Base-by-base conservation (phyloP, 2,113 vertebrate genomes). In the Syngnathoides biaculeatus region DNA sequence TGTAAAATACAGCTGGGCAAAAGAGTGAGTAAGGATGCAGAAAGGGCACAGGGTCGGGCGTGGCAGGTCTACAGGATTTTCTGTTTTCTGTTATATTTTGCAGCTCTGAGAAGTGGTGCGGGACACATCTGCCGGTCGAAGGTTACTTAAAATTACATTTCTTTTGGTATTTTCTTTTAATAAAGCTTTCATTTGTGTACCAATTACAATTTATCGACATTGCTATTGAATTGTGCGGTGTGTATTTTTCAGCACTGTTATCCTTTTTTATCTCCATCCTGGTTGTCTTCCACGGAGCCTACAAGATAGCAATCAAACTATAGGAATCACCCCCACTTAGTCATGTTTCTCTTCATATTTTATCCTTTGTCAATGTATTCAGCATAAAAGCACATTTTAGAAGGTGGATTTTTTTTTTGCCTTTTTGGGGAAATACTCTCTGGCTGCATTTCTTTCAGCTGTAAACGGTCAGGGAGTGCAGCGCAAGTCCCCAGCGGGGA, bases 391-490 rank as follows among this genome's bases (percentile, higher is more conserved):
- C 15, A 57, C 24, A 62, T 26, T 26, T 24, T 8, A 26, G 39
- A n/a, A 8, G 12, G 12, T 43, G 8, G n/a, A 12, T 12, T 40
- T 24, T 3, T 22, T 40, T 60, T 19, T n/a, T 30, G 30, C 19
- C 22, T 61, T 62, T 15, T n/a, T n/a, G n/a, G 6, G 1, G 35
- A 68, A 71, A 65, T 17, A 1, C 15, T 52, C 38, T 55, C 35
- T 45, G 43, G 56, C 50, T 57, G 6, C 26, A 56, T 12, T 30
- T 58, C 48, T 74, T 64, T 69, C 48, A 65, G 50, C 26, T n/a
- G 62, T 55, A 78, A 87, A 77, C 17, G 72, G 67, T 77, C 58
- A 79, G 75, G 73, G 70, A 77, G 68, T 7, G 24, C 68, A 72
- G 68, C 60, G 73, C 67, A 43, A 78, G 64, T 55, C 50, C 72